Conservation (phyloP, 2,113 vertebrate species). For the Garra rufa region DNA sequence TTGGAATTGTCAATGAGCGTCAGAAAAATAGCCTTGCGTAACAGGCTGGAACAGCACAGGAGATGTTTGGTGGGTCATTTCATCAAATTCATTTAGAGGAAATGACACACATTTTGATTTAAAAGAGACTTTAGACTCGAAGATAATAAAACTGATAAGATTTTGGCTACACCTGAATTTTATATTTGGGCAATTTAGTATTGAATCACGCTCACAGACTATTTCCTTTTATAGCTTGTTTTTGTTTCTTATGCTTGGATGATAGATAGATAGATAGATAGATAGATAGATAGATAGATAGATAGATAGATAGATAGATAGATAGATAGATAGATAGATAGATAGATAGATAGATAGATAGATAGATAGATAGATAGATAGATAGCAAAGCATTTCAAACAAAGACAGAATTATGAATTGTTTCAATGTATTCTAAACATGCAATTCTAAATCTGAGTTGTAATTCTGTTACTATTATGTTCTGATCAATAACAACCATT, state of each 20-base stretch:
- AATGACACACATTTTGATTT: neutral
- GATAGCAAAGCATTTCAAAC: too few relatives aligned
- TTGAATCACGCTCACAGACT: neutral
- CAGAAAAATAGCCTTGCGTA: neutral
- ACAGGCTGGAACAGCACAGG: neutral
- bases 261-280: neutral
- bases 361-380: too few relatives aligned
- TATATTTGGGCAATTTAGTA: neutral
- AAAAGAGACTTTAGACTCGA: neutral
- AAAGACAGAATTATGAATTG: too few relatives aligned
- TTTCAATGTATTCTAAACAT: neutral
- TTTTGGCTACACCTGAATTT: neutral
- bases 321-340: too few relatives aligned
- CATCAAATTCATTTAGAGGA: neutral
- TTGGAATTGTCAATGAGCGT: neutral
- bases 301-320: neutral
- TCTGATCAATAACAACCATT: neutral
- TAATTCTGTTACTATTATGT: neutral
- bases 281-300: neutral
- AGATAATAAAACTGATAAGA: neutral
- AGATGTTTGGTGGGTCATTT: neutral
- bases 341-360: too few relatives aligned
- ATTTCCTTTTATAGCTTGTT: neutral
- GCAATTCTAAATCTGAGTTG: neutral
- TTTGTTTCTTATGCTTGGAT: neutral